Percentiles rank a stretch among this genome's conserved stretches.
phyloP scores from a whole-genome alignment of 2,113 vertebrate genomes.

The Columba livia region DNA sequence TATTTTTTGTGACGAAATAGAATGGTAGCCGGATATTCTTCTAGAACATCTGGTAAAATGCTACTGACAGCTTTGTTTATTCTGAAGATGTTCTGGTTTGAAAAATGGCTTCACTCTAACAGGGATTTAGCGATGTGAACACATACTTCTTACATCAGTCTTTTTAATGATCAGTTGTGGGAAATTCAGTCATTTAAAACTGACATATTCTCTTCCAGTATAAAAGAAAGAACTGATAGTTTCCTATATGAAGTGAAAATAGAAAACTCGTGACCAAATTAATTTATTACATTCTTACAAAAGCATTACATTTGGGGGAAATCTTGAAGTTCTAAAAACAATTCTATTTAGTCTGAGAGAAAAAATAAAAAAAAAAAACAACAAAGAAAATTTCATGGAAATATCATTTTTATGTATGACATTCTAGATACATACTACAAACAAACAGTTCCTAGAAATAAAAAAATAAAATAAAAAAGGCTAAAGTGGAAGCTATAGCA shows the following conservation, averaged over 20 bases:
- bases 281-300: background rate
- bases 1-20: background rate
- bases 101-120: background rate
- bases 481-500: background rate
- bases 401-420: background rate
- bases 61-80: constrained; percentile 6
- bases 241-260: background rate
- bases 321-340: background rate
- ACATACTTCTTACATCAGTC: background rate
- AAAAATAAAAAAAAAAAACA: background rate
- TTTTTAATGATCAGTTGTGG: background rate
- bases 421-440: background rate
- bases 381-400: background rate
- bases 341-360: background rate
- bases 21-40: background rate
- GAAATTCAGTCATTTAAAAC: background rate
- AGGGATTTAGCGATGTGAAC: background rate
- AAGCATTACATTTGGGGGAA: background rate
- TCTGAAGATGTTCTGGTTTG: background rate
- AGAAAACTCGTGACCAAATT: background rate
- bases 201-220: background rate
- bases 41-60: background rate
- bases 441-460: background rate
- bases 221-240: background rate
- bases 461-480: background rate